These are phyloP conservation scores for Dryoscopus gambensis DNA, from an alignment of 2,113 vertebrate genomes.

Conservation along the genomic window DNA sequence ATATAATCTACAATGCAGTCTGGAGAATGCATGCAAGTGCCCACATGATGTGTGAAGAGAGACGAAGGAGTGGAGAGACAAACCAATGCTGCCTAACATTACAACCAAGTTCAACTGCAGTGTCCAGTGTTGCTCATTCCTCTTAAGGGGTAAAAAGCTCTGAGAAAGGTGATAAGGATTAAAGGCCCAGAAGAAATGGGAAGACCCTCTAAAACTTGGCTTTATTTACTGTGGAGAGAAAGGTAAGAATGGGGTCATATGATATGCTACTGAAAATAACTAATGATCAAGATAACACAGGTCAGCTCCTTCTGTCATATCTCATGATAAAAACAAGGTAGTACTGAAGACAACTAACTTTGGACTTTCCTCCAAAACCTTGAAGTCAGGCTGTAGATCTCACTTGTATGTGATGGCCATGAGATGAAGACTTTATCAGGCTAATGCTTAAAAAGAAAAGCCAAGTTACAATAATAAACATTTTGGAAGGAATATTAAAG, in stretches of 20 bases:
- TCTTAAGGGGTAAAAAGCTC: background rate
- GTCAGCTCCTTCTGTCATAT: background rate
- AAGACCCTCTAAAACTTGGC: background rate
- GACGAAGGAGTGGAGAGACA: fast-evolving
- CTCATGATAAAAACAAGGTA: background rate
- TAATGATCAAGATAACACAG: background rate
- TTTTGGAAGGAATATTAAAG: background rate
- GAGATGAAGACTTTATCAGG: background rate
- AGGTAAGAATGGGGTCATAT: background rate
- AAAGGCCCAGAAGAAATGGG: background rate
- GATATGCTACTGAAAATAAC: background rate
- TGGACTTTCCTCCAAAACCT: background rate
- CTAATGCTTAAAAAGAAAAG: background rate
- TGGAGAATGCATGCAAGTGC: background rate
- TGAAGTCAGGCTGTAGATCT: background rate
- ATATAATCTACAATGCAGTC: background rate
- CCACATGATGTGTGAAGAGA: background rate
- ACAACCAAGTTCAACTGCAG: background rate
- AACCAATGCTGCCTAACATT: background rate
- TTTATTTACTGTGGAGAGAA: background rate
- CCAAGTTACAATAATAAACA: background rate
- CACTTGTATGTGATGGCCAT: background rate
- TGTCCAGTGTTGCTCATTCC: background rate
- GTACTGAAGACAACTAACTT: background rate
- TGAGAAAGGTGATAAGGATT: background rate